Evolutionary conservation across 2,113 vertebrate genomes (phyloP), one percentile per base, ranked within the genome.

Genomic region (Propithecus coquereli): DNA sequence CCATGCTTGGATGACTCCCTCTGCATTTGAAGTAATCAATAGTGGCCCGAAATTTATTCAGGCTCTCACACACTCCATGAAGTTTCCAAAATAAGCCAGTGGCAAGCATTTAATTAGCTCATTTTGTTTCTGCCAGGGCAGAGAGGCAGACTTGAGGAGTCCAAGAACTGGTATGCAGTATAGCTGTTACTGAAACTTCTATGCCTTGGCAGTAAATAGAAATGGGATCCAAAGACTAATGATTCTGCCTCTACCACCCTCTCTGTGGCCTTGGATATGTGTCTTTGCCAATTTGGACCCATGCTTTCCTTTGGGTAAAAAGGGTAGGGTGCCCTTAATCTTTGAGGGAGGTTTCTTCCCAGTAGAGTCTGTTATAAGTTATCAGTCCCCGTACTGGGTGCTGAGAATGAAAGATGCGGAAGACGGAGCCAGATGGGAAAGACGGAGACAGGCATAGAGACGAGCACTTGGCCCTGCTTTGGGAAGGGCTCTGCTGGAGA

Each of bases 81-180:
- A 96, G 50, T 50, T 90, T 97, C 95, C 97, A 94, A 95, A 97
- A 97, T 89, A 91, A 97, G 97, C 97, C 77, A 32, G 94, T 96
- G 85, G 96, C 68, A 97, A 97, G 23, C 86, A 97, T 96, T 97
- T 97, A 98, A 97, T 93, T 98, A 96, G 90, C 57, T 80, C 97
- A 59, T 97, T 81, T 98, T 96, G 87, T 97, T 98, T 98, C 95
- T 98, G 54, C 23, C 92, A 95, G 52, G 68, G 37, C 25, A 89
- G 50, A 93, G 91, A 20, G 59, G 32, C 92, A 93, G 68, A 76
- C 12, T 54, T 87, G 65, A 95, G 95, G 32, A 70, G 79, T 82
- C 37, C 57, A 91, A 81, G 93, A 91, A 65, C 82, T 85, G 34
- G 81, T 47, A 66, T 76, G 52, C 50, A 90, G 34, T 87, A 80